Percentiles rank a stretch among this genome's conserved stretches.
phyloP scores from a whole-genome alignment of 2,113 vertebrate species.

The Otis tarda region DNA sequence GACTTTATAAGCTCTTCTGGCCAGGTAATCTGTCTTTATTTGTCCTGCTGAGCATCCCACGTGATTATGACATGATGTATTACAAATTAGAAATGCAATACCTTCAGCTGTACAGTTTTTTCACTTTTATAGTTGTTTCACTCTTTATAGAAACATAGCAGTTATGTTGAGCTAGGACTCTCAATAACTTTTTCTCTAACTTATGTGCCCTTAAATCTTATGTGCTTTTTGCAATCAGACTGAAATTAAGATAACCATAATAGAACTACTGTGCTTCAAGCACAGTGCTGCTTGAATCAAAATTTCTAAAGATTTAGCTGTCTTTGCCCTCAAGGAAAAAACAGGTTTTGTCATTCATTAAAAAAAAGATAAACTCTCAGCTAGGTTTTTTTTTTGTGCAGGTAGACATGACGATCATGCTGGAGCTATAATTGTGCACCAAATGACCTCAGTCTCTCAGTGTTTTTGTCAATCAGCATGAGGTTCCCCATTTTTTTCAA shows the following conservation, averaged over 20 bases:
- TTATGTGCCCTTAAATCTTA: neutral
- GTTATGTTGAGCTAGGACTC: neutral
- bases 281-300: neutral
- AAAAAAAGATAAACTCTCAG: neutral
- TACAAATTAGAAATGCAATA: constrained; percentile 28
- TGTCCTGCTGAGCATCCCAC: constrained; percentile 20
- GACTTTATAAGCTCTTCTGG: constrained; percentile 44
- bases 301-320: neutral
- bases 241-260: neutral
- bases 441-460: neutral
- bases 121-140: neutral
- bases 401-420: neutral
- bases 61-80: constrained; percentile 12
- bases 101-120: neutral
- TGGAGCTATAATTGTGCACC: neutral
- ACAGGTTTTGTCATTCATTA: neutral
- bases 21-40: constrained; percentile 42
- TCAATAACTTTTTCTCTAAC: neutral
- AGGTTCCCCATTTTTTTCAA: neutral
- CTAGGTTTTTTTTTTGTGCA: neutral
- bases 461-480: neutral
- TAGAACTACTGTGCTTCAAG: neutral
- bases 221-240: neutral
- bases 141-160: neutral
- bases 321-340: neutral